phyloP scores from a whole-genome alignment of 53 echinoderm and acorn worm genomes.

The Paelopatides confundens region DNA sequence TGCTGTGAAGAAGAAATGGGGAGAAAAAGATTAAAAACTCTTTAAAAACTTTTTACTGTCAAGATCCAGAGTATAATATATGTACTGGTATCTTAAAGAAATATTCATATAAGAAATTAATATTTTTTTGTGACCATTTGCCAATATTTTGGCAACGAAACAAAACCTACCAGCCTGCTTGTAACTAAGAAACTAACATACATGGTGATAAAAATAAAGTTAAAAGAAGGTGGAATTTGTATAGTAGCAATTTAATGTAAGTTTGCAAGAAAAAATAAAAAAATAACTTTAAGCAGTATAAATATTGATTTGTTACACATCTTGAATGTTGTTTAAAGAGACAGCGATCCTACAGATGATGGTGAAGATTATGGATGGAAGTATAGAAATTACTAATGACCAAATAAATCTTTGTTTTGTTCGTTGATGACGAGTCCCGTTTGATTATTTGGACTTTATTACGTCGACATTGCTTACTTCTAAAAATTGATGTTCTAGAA shows the following conservation, averaged over 20 bases:
- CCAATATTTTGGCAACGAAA: too few relatives aligned
- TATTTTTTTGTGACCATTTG: too few relatives aligned
- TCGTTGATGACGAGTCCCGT: too few relatives aligned
- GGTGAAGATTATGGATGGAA: too few relatives aligned
- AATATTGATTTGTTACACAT: background rate
- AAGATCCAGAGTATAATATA: background rate
- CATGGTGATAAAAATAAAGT: background rate
- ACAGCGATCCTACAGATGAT: too few relatives aligned
- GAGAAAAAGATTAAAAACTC: background rate
- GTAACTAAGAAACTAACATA: background rate
- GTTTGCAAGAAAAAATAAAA: conserved; percentile 1
- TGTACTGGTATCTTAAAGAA: background rate
- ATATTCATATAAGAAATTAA: background rate
- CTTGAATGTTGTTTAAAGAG: background rate
- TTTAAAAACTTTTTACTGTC: background rate
- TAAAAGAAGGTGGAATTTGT: background rate
- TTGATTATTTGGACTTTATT: too few relatives aligned
- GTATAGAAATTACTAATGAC: too few relatives aligned
- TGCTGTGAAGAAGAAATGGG: background rate
- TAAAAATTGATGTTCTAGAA: too few relatives aligned
- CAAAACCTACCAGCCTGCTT: too few relatives aligned
- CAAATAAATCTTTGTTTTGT: too few relatives aligned
- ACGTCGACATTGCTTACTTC: too few relatives aligned
- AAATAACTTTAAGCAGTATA: background rate
- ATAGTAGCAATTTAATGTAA: conserved; percentile 23